Base-by-base conservation (phyloP, 2,113 vertebrate genomes). In the Nymphicus hollandicus region DNA sequence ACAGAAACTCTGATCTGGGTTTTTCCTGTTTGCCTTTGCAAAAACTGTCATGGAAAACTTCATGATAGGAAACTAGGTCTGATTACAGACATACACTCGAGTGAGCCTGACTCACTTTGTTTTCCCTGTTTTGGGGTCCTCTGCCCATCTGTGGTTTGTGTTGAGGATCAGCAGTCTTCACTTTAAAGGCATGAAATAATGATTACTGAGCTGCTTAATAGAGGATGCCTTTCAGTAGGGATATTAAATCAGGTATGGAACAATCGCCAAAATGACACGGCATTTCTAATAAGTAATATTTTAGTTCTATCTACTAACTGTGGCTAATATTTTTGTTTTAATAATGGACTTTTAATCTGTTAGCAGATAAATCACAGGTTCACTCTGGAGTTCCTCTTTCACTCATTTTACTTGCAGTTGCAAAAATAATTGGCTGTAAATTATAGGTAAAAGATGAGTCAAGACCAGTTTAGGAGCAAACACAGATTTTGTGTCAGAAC, bases 61-160 rank as follows among this genome's bases (percentile, higher is more conserved):
- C 15, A 2, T 18, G 6, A 23, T 31, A 11, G 5, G 17, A 84
- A 83, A 56, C 0, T 0, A 55, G 9, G 1, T 39, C 33, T 91
- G 39, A 50, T 60, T 55, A 33, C 19, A 55, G 35, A 28, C 23
- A 18, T 49, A 4, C 3, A 9, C 13, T 74, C 0, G 0, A 18
- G 66, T 41, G 33, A 74, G 4, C 39, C 41, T 58, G 37, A 17
- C 8, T 72, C 2, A 4, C 13, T 64, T 66, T 24, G 31, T 53
- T 90, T 66, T 88, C 10, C 7, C 33, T 41, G 2, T 22, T 79
- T 64, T 23, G 11, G 6, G 4, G 2, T 24, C 74, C 10, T 3
- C 4, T 7, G 12, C 25, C 5, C 3, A 0, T 37, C 35, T 64
- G 47, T 9, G 18, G 27, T 6, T 88, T 14, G 8, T 65, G 29